phyloP scores from a whole-genome alignment of 2,797 vertebrate species.

The Peromyscus attwateri region DNA sequence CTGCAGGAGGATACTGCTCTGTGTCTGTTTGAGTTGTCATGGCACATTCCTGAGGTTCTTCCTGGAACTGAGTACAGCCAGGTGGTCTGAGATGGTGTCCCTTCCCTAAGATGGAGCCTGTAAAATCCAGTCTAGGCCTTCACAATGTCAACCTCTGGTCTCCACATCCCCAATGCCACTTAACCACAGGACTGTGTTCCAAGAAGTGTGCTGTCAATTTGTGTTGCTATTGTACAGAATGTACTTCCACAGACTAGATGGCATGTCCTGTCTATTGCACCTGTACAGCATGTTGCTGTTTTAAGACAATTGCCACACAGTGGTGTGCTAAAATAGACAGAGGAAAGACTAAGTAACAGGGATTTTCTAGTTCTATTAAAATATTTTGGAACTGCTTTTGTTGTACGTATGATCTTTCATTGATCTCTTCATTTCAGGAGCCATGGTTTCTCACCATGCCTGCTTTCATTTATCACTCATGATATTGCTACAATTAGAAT shows the following conservation, averaged over 20 bases:
- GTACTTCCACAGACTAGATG: neutral
- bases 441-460: neutral
- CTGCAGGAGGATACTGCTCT: too few species aligned
- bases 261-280: neutral
- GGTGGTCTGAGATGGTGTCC: too few species aligned
- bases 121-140: too few species aligned
- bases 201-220: neutral
- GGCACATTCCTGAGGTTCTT: too few species aligned
- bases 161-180: too few species aligned
- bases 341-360: neutral
- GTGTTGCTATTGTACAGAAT: neutral
- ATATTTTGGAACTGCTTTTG: neutral
- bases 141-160: neutral
- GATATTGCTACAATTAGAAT: neutral
- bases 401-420: constrained; percentile 14
- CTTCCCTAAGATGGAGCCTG: too few species aligned
- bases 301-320: neutral
- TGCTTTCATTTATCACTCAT: constrained; percentile 31
- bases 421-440: constrained; percentile 12
- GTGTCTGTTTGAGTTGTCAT: too few species aligned
- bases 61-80: too few species aligned
- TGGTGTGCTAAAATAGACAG: neutral
- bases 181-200: neutral
- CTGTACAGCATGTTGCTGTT: neutral
- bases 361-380: neutral